Evolutionary conservation across 2,113 vertebrate genomes (phyloP), one percentile per base, ranked within the genome.

Genomic region (Pongo abelii): DNA sequence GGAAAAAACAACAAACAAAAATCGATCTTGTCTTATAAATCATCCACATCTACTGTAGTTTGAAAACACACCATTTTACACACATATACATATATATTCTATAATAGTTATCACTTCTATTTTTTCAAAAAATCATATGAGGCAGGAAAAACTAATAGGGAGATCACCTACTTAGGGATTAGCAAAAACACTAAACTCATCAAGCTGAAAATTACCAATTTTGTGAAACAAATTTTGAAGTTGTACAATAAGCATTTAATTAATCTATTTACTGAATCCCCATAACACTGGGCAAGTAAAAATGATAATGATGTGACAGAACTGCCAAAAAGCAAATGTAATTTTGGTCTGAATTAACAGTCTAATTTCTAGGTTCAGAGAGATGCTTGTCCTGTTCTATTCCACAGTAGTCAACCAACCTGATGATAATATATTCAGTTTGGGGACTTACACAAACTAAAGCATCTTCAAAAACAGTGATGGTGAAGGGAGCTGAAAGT

Each of bases 241-340:
- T 86, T 87, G 22, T 84, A 79, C 27, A 90, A 70, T 85, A 93
- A 87, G 84, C 64, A 96, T 70, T 93, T 96, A 79, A 91, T 95
- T 85, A 94, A 93, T 96, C 72, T 96, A 93, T 69, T 67, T 94
- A 92, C 84, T 83, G 79, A 89, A 70, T 85, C 52, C 20, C 43
- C 30, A 8, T 84, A 96, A 80, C 48, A 74, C 48, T 75, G 83
- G 30, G 48, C 83, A 72, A 83, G 32, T n/a, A 87, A 67, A 89
- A 91, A 87, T 90, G 80, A 59, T 67, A 94, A 93, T 13, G 38
- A 93, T 67, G 61, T 38, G 55, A 90, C 25, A 59, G 70, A 96
- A 96, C 22, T 75, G n/a, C 77, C 83, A 97, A 93, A 91, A 94
- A 77, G 10, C 27, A 94, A 84, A 93, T 52, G 64, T 18, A 70